Conservation (phyloP, 2,113 vertebrate species). For the Aegithalos caudatus region DNA sequence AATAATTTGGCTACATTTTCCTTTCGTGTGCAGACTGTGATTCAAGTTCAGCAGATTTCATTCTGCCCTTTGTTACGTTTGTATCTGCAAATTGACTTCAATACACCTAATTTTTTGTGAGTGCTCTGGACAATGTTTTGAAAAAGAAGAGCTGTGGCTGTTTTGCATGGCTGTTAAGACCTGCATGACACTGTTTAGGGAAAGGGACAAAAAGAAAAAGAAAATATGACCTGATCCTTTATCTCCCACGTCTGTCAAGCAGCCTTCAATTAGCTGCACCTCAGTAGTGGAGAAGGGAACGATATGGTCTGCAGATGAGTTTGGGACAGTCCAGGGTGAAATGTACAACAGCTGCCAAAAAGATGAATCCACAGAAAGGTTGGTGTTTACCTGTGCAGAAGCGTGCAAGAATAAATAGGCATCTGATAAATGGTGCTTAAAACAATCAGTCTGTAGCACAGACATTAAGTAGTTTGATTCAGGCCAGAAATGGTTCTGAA, state of each 20-base stretch:
- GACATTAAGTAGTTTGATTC: neutral
- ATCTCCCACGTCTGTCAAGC: neutral
- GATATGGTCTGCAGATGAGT: neutral
- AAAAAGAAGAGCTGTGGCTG: neutral
- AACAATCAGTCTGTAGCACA: neutral
- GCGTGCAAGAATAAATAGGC: neutral
- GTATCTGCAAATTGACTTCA: neutral
- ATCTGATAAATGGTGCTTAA: neutral
- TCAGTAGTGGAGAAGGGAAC: neutral
- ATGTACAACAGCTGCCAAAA: neutral
- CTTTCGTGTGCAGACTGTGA: neutral
- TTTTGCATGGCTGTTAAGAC: neutral
- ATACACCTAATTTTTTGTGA: neutral
- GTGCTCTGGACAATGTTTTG: neutral
- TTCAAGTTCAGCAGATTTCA: neutral
- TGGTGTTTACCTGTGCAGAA: neutral
- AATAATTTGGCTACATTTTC: neutral
- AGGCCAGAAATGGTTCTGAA: neutral
- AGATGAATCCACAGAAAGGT: neutral
- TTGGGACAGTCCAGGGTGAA: neutral
- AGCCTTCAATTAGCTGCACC: neutral
- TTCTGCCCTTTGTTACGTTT: neutral
- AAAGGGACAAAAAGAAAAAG: neutral
- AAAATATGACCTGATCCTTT: neutral
- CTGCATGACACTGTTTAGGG: neutral